A percentile compares a stretch with the other conserved stretches of the same genome.
Evolutionary conservation across 2,113 vertebrate genomes (phyloP).

Genomic region (Elephantulus edwardii): DNA sequence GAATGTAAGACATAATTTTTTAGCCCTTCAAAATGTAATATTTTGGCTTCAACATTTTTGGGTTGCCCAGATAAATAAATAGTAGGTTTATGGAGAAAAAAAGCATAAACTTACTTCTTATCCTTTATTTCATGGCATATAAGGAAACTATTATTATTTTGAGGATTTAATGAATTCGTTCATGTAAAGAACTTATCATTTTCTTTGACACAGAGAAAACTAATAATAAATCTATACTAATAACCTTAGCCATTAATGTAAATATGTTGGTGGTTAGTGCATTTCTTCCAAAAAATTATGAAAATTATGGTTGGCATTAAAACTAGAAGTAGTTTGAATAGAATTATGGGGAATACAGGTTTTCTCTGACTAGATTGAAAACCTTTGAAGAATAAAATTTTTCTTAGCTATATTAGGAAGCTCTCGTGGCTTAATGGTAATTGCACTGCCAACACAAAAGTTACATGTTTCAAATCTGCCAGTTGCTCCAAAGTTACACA

Average conservation of each 20-base stretch:
- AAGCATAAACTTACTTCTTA: not conserved
- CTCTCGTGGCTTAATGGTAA: too few relatives aligned
- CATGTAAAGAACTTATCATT: not conserved
- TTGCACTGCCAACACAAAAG: too few relatives aligned
- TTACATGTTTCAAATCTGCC: too few relatives aligned
- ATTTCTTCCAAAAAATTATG: not conserved
- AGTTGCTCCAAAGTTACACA: too few relatives aligned
- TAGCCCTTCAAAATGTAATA: not conserved
- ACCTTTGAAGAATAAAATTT: too few relatives aligned
- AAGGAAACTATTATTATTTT: too few relatives aligned
- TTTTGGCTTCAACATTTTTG: not conserved
- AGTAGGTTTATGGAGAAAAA: not conserved
- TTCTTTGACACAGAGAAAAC: not conserved
- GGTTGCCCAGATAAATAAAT: not conserved
- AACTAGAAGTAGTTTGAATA: not conserved
- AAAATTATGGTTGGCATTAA: not conserved
- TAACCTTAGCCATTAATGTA: not conserved
- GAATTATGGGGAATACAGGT: not conserved
- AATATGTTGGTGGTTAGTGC: not conserved
- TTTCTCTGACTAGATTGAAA: not conserved
- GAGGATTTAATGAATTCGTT: not conserved
- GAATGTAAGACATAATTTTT: not conserved
- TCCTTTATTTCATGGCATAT: too few relatives aligned
- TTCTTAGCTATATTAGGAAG: too few relatives aligned
- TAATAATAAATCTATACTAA: not conserved